A percentile compares a stretch with the other conserved stretches of the same genome.
Conservation (phyloP, 2,888 invertebrate species). For the Drosophila lacicola region DNA sequence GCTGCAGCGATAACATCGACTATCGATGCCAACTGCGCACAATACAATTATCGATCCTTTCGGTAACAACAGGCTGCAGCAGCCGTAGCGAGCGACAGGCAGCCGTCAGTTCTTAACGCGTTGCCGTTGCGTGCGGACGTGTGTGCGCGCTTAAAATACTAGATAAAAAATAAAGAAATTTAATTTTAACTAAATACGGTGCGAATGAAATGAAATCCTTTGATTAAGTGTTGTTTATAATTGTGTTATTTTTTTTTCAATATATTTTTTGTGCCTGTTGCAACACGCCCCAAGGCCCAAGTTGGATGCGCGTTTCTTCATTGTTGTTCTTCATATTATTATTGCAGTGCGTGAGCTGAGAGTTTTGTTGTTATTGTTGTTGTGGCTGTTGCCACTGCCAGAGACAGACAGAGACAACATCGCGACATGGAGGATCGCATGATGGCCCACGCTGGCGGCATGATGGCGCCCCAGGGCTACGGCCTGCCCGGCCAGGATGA, state of each 20-base stretch:
- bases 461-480: constrained; percentile 93
- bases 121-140: constrained; percentile 59
- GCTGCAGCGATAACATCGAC: no score
- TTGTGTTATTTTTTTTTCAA: constrained; percentile 1
- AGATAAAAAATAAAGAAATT: not conserved
- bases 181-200: not conserved
- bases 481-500: constrained; percentile 90
- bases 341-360: constrained; percentile 15
- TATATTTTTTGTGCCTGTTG: constrained; percentile 22
- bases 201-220: constrained; percentile 9
- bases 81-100: constrained; percentile 8
- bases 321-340: constrained; percentile 7
- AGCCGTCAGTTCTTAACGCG: constrained; percentile 46
- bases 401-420: constrained; percentile 1
- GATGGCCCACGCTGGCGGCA: constrained; percentile 92
- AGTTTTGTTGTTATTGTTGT: constrained; percentile 26
- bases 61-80: not conserved
- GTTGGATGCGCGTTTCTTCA: constrained; percentile 11
- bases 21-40: no score
- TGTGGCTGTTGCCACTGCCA: constrained; percentile 17
- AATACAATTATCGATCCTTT: no score
- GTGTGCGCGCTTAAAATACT: constrained; percentile 28
- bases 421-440: constrained; percentile 91
- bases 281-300: constrained; percentile 17
- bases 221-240: not conserved